phyloP scores from a whole-genome alignment of 2,888 invertebrate genomes.

The Mythimna impura region DNA sequence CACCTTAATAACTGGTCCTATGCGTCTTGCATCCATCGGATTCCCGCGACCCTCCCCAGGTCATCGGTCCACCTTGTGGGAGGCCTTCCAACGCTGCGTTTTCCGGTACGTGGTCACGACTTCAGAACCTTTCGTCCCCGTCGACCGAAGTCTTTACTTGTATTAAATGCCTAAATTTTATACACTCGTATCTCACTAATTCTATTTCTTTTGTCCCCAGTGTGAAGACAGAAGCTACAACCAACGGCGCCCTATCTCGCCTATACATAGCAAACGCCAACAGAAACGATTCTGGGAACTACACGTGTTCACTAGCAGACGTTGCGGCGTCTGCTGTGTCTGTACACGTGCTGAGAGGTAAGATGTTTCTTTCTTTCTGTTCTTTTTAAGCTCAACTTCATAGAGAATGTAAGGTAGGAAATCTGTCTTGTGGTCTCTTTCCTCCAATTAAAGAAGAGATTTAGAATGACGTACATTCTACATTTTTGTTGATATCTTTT shows the following conservation, averaged over 20 bases:
- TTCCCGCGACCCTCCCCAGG: no score
- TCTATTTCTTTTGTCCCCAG: conserved; percentile 83
- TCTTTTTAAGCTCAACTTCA: neutral
- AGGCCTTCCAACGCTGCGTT: no score
- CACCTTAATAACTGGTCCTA: no score
- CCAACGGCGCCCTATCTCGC: conserved; percentile 93
- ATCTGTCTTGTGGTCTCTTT: no score
- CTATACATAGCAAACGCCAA: conserved; percentile 95
- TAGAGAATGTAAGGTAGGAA: neutral
- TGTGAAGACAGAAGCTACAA: conserved; percentile 94
- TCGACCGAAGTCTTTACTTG: neutral
- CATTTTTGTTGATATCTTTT: no score
- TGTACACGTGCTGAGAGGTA: conserved; percentile 95
- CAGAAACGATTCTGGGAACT: conserved; percentile 94
- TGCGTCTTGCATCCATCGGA: no score
- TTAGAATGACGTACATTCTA: no score
- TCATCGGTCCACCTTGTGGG: no score
- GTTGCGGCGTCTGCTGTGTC: conserved; percentile 93
- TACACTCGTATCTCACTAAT: neutral
- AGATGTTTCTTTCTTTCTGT: conserved; percentile 40
- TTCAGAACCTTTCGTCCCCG: no score
- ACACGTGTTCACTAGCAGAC: conserved; percentile 94
- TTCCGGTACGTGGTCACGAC: no score
- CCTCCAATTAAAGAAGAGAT: no score
- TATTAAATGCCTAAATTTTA: neutral